Percentiles rank a stretch among this genome's conserved stretches.
These are phyloP conservation scores for Dallia pectoralis DNA, from an alignment of 2,797 vertebrate genomes.

Conservation along the genomic window DNA sequence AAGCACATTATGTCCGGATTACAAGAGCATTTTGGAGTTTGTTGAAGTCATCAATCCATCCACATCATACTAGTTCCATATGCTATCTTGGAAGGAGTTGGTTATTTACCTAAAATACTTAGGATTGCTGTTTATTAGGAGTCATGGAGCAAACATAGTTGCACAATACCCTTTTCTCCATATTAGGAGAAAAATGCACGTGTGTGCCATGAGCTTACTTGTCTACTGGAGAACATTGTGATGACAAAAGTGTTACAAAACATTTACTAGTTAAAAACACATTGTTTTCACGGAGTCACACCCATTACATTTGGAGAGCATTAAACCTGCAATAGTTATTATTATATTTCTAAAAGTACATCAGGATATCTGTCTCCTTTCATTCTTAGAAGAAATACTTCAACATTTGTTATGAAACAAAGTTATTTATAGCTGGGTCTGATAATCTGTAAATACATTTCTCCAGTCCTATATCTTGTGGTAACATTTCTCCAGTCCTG, in stretches of 20 bases:
- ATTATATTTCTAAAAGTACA: conserved; percentile 58
- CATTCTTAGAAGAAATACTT: too few relatives aligned
- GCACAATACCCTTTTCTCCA: conserved; percentile 65
- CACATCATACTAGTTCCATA: too few relatives aligned
- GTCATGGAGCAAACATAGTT: conserved; percentile 46
- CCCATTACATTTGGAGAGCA: conserved; percentile 44
- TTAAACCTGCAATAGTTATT: conserved; percentile 52
- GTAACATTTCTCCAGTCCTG: too few relatives aligned
- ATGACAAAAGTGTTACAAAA: conserved; percentile 67
- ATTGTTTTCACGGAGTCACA: conserved; percentile 55
- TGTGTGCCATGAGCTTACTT: conserved; percentile 53
- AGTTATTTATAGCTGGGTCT: too few relatives aligned
- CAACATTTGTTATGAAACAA: too few relatives aligned
- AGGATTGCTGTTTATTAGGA: conserved; percentile 65
- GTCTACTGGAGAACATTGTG: conserved; percentile 63
- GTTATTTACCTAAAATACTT: too few relatives aligned
- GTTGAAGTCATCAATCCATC: too few relatives aligned
- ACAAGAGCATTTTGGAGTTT: too few relatives aligned
- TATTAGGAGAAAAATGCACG: conserved; percentile 50
- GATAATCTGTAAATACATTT: too few relatives aligned
- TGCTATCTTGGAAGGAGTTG: too few relatives aligned
- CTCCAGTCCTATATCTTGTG: too few relatives aligned
- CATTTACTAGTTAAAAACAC: conserved; percentile 55
- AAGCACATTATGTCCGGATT: too few relatives aligned
- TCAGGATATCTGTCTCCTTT: conserved; percentile 20